Evolutionary conservation across 2,113 vertebrate species (phyloP), one percentile per base, ranked within the genome.

Genomic region (Pseudopodoces humilis): DNA sequence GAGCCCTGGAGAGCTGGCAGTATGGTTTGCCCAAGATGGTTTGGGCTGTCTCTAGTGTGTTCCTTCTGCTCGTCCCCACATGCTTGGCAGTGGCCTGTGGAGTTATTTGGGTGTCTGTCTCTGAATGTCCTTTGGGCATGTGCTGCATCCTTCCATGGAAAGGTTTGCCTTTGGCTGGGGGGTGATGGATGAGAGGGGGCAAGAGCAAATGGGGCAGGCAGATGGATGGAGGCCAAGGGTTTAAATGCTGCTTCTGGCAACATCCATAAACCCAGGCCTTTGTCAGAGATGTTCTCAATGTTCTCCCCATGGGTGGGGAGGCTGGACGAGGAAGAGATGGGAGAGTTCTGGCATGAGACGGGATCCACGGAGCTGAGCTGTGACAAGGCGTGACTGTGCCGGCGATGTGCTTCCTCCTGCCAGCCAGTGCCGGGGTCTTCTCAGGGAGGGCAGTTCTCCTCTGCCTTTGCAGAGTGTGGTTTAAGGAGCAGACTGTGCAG

Each of bases 331-430:
- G 27, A 65, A n/a, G 56, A 72, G 47, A n/a, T n/a, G 10, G 59
- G 46, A 80, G 17, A 71, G 24, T 15, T 17, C 28, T 37, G 69
- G 64, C 20, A 16, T 4, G 44, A 30, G 56, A 8, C 2, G 28
- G 22, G 13, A 46, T 11, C 15, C 1, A 3, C 3, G 6, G 27
- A 79, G 28, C 43, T 8, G 6, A 59, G 14, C 33, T 50, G 31
- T 37, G 25, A 27, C 58, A 22, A 37, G 33, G 33, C 0, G 1
- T 35, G 60, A 6, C 43, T 25, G 30, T 58, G 83, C 27, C 0
- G 0, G 71, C 47, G 49, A 6, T 30, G 39, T 23, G 31, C 41
- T n/a, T 33, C 44, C 33, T 78, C 27, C 63, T 47, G 55, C 21
- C 52, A 46, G 23, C 60, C 62, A 60, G 86, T 14, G 20, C 55